Conservation (phyloP, 2,113 vertebrate species). For the Mastomys coucha region DNA sequence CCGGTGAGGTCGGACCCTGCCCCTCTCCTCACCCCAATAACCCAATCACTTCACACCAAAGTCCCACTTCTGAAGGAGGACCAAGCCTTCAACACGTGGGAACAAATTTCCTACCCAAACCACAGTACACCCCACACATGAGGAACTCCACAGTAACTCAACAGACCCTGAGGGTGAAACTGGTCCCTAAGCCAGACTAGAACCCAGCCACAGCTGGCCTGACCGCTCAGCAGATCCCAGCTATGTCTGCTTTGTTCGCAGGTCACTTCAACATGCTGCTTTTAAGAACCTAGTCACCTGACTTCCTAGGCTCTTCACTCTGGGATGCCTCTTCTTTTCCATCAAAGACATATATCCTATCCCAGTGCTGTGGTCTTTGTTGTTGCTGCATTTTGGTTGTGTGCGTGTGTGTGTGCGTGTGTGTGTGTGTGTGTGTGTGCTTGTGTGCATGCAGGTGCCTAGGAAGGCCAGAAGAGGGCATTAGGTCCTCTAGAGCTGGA, state of each 20-base stretch:
- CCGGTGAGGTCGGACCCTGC: not conserved
- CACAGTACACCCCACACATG: not conserved
- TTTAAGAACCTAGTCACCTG: not conserved
- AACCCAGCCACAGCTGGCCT: slow-evolving; percentile 16
- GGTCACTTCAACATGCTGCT: not conserved
- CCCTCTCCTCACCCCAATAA: not conserved
- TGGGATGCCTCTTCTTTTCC: not conserved
- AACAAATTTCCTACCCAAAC: not conserved
- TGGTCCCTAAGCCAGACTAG: not conserved
- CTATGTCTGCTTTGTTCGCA: not conserved
- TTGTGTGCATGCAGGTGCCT: not conserved
- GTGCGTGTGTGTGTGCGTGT: not conserved
- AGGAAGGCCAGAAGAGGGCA: not conserved
- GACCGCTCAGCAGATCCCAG: not conserved
- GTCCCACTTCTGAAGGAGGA: not conserved
- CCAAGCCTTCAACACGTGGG: not conserved
- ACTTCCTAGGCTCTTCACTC: not conserved
- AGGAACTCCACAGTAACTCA: not conserved
- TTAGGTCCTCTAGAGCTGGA: not conserved
- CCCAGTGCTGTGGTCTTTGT: not conserved
- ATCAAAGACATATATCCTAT: not conserved
- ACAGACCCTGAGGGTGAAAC: not conserved
- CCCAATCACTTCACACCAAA: not conserved
- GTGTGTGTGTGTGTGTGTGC: not conserved
- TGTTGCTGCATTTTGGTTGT: not conserved